Evolutionary conservation across 2,797 vertebrate genomes (phyloP).

Genomic region (Anguilla pacifica): DNA sequence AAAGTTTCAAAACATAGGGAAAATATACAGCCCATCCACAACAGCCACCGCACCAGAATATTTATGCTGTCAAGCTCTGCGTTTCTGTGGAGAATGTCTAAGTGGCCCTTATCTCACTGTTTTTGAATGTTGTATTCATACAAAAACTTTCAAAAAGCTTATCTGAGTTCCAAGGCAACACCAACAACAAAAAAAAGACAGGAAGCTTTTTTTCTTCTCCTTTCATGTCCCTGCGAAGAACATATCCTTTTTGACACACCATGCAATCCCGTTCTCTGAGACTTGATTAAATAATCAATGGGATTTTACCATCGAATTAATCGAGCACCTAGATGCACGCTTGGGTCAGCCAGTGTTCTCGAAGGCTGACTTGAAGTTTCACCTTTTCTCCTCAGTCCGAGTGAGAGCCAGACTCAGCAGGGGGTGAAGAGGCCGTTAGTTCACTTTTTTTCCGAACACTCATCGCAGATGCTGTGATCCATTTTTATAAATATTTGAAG

Average conservation of each 20-base stretch:
- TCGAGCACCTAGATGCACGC: neutral
- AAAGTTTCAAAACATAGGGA: conserved; percentile 5
- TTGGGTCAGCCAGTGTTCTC: neutral
- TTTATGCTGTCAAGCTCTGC: neutral
- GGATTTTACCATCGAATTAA: neutral
- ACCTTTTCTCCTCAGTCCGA: neutral
- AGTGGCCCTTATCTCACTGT: neutral
- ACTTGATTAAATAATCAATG: neutral
- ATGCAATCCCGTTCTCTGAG: neutral
- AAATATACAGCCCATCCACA: conserved; percentile 9
- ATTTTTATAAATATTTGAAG: conserved; percentile 8
- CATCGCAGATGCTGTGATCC: neutral
- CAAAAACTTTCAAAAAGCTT: neutral
- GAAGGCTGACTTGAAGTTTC: neutral
- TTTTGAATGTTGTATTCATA: neutral
- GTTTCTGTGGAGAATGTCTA: neutral
- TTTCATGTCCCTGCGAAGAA: neutral
- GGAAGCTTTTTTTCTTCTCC: neutral
- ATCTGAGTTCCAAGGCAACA: neutral
- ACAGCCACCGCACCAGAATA: neutral
- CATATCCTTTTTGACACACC: neutral
- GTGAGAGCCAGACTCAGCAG: neutral
- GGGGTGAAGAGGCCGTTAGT: neutral
- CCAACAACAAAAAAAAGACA: neutral
- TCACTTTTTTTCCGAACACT: neutral